Evolutionary conservation across 2,888 invertebrate genomes (phyloP).

Genomic region (Argyra leucocephala): DNA sequence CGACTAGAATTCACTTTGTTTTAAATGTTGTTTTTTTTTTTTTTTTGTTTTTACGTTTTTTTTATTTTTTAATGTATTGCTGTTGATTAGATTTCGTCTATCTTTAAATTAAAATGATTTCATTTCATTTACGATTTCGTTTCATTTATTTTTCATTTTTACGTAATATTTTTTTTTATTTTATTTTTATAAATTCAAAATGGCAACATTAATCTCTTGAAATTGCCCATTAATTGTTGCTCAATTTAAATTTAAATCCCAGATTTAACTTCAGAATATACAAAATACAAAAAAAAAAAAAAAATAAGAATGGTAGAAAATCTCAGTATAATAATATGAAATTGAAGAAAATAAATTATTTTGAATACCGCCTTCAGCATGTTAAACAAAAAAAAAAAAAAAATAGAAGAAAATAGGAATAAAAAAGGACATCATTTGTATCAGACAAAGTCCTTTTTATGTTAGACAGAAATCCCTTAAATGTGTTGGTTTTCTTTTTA

Average conservation of each 20-base stretch:
- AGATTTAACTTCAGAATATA: constrained; percentile 7
- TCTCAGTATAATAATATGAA: constrained; percentile 9
- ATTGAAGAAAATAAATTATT: constrained; percentile 12
- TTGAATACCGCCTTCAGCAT: constrained; percentile 12
- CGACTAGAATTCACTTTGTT: too few species aligned
- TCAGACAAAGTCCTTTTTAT: background rate
- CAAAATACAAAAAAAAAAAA: background rate
- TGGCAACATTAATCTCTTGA: background rate
- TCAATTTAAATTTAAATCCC: constrained; percentile 7
- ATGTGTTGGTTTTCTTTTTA: background rate
- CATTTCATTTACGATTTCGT: too few species aligned
- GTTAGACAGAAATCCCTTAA: background rate
- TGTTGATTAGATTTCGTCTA: too few species aligned
- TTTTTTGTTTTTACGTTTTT: too few species aligned
- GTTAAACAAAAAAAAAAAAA: background rate
- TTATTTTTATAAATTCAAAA: too few species aligned
- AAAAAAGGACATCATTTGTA: background rate
- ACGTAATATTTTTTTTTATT: too few species aligned
- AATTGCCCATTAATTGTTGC: constrained; percentile 6
- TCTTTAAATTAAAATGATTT: too few species aligned
- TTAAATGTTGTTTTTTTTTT: too few species aligned
- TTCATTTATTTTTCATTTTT: too few species aligned
- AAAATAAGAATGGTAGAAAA: background rate
- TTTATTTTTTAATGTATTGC: too few species aligned
- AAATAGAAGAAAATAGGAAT: background rate